Percentiles rank a stretch among this genome's conserved stretches.
phyloP scores from a whole-genome alignment of 2,888 invertebrate genomes.

The Caradrina kadenii region DNA sequence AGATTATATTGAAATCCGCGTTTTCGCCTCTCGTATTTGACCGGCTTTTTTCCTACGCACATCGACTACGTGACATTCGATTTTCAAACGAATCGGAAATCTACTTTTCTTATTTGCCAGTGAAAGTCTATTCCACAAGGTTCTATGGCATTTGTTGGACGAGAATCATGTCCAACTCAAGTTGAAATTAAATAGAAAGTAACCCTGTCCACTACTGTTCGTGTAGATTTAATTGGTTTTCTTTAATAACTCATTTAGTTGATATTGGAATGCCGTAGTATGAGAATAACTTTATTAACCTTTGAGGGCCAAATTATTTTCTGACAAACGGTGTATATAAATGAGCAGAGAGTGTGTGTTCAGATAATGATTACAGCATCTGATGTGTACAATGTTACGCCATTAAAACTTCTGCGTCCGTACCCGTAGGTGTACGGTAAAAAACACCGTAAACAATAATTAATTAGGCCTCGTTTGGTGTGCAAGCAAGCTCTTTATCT shows the following conservation, averaged over 20 bases:
- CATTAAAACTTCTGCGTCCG: constrained; percentile 49
- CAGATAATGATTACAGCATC: constrained; percentile 44
- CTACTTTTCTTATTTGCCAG: constrained; percentile 56
- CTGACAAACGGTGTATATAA: constrained; percentile 18
- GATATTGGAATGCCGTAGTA: constrained; percentile 33
- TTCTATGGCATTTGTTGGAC: constrained; percentile 48
- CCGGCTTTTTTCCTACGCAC: constrained; percentile 45
- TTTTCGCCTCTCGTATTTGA: constrained; percentile 24
- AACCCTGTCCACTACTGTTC: constrained; percentile 53
- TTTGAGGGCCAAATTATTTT: constrained; percentile 30
- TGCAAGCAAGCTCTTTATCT: constrained; percentile 56
- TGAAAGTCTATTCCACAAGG: constrained; percentile 63
- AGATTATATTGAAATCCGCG: constrained; percentile 38
- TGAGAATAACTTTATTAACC: constrained; percentile 49
- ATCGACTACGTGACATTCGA: constrained; percentile 58
- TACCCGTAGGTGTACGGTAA: constrained; percentile 43
- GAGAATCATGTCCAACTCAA: constrained; percentile 41
- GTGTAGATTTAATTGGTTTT: constrained; percentile 66
- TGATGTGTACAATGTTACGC: constrained; percentile 49
- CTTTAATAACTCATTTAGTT: constrained; percentile 67
- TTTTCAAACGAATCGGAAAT: constrained; percentile 56
- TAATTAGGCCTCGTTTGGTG: constrained; percentile 57
- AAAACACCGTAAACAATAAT: constrained; percentile 64
- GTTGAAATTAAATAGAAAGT: constrained; percentile 67
- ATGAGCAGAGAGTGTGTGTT: constrained; percentile 20